Conservation (phyloP, 1,140 invertebrate genomes). For the Leptinotarsa undecemlineata region DNA sequence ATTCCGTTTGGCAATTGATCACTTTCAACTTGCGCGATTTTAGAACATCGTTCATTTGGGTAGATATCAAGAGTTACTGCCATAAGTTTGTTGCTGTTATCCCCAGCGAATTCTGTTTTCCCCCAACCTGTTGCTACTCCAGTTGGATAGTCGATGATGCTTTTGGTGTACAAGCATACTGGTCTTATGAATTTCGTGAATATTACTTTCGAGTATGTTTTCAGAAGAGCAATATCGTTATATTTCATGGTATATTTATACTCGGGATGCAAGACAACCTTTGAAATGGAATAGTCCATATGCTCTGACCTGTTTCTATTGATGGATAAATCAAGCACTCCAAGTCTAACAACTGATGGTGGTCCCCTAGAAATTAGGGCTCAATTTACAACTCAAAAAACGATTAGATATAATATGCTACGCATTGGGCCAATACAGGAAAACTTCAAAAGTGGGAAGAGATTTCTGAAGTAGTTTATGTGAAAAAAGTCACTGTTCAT, state of each 20-base stretch:
- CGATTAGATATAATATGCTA: too few relatives aligned
- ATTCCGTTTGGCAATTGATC: constrained; percentile 60
- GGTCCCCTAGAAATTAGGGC: constrained; percentile 36
- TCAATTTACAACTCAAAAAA: too few relatives aligned
- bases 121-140: constrained; percentile 52
- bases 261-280: constrained; percentile 58
- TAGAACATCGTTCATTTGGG: constrained; percentile 60
- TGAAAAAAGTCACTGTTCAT: too few relatives aligned
- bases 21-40: constrained; percentile 54
- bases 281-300: constrained; percentile 54
- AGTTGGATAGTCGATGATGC: constrained; percentile 23
- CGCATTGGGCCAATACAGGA: too few relatives aligned
- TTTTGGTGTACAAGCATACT: constrained; percentile 55
- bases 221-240: constrained; percentile 64
- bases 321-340: constrained; percentile 58
- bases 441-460: too few relatives aligned
- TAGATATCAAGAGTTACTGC: constrained; percentile 68
- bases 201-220: constrained; percentile 54
- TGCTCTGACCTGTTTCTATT: constrained; percentile 55
- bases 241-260: constrained; percentile 57
- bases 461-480: too few relatives aligned
- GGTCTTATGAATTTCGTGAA: constrained; percentile 61
- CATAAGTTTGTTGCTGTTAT: constrained; percentile 65
- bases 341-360: constrained; percentile 54
- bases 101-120: constrained; percentile 48